Base-by-base conservation (phyloP, 2,888 invertebrate genomes). In the Drosophila rubida region DNA sequence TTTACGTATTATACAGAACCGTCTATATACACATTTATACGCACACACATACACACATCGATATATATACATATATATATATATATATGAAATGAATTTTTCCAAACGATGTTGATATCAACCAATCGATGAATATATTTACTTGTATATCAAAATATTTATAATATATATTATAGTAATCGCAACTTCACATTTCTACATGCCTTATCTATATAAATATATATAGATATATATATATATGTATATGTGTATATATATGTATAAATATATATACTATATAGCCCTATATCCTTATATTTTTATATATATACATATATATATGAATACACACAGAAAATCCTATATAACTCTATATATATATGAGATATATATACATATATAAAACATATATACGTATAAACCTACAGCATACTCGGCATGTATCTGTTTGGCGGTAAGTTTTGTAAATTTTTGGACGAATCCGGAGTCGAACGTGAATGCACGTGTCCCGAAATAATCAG, bases 391-490 rank as follows among this genome's bases (percentile, higher is more conserved):
- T 71, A 69, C 69, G 69, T 89, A 87, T 84, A 89, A 83, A 84
- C 90, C 91, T 89, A 89, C 96, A 98, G 98, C 96, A 97, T 98
- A 94, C 96, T 98, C 95, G 98, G 98, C 94, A 98, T 98, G 98
- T 97, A 97, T 95, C 96, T 98, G 94, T 98, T 98, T 95, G 98
- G 98, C 94, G 98, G 98, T 96, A 98, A 98, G 96, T 98, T 98
- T 97, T 98, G 98, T 97, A 97, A 97, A 95, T 96, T 95, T 95
- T 95, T 95, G 94, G 97, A 97, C 94, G 96, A 96, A 92, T 94
- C 94, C 92, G 95, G 95, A 93, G 93, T 93, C 93, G 95, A 95
- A 93, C 95, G 96, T 92, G 96, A 96, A 93, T 99, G 99, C 94
- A 96, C 96, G 93, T 98, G 98, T 94, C 95, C 95, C 92, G 97